These are phyloP conservation scores for Scarus forsteni DNA, from an alignment of 2,797 vertebrate species.

Conservation along the genomic window DNA sequence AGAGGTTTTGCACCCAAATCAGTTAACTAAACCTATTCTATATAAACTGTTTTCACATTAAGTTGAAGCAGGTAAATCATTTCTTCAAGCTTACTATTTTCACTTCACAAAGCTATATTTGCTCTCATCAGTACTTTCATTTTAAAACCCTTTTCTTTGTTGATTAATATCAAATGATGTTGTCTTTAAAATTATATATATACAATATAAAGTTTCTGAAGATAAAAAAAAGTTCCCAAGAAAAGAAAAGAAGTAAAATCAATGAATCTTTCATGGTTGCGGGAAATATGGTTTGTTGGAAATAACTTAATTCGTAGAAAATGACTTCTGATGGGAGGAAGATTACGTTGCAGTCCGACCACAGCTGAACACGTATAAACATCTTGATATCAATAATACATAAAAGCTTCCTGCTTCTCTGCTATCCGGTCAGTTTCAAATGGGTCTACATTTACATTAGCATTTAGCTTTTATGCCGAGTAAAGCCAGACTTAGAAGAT, in stretches of 20 bases:
- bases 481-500: not conserved
- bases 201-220: no score
- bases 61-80: not conserved
- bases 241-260: not conserved
- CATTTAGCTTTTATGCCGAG: conserved; percentile 5
- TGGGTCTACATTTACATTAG: not conserved
- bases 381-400: conserved; percentile 37
- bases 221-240: no score
- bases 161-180: no score
- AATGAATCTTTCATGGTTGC: not conserved
- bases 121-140: no score
- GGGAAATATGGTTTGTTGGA: not conserved
- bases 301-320: not conserved
- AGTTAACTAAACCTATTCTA: no score
- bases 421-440: not conserved
- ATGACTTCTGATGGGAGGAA: conserved; percentile 1
- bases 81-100: not conserved
- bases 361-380: conserved; percentile 29
- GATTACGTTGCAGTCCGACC: conserved; percentile 23
- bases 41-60: no score
- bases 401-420: conserved; percentile 24
- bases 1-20: no score
- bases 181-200: no score
- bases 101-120: no score
- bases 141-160: no score